These are phyloP conservation scores for Junonia oenone DNA, from an alignment of 2,888 invertebrate genomes.

Conservation along the genomic window DNA sequence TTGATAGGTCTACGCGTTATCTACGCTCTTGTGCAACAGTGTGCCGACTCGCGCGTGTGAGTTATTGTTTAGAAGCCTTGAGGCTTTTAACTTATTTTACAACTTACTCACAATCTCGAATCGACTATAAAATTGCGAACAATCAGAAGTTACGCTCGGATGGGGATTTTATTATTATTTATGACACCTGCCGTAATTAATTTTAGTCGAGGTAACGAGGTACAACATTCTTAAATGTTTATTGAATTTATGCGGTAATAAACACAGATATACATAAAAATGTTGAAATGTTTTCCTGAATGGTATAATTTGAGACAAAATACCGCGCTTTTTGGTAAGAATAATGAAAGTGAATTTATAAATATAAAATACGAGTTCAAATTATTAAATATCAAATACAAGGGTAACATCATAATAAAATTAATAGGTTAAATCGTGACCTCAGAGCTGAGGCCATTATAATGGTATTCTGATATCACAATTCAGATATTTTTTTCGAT, in stretches of 20 bases:
- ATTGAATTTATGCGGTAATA: background rate
- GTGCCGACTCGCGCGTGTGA: constrained; percentile 38
- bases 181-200: background rate
- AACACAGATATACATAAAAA: background rate
- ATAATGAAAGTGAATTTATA: constrained; percentile 6
- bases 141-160: constrained; percentile 37
- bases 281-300: background rate
- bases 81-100: constrained; percentile 65
- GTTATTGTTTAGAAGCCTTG: constrained; percentile 48
- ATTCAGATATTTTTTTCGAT: constrained; percentile 59
- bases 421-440: constrained; percentile 64
- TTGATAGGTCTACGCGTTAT: constrained; percentile 64
- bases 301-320: background rate
- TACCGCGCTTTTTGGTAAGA: background rate
- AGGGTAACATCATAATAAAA: constrained; percentile 74
- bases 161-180: constrained; percentile 24
- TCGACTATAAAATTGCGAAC: constrained; percentile 60
- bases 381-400: constrained; percentile 39
- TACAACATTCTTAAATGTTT: background rate
- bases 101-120: constrained; percentile 38
- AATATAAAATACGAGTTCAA: constrained; percentile 39
- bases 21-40: constrained; percentile 45
- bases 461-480: constrained; percentile 58
- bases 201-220: background rate
- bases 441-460: constrained; percentile 59